phyloP scores from a whole-genome alignment of 2,113 vertebrate genomes.

The Bubalus kerabau region DNA sequence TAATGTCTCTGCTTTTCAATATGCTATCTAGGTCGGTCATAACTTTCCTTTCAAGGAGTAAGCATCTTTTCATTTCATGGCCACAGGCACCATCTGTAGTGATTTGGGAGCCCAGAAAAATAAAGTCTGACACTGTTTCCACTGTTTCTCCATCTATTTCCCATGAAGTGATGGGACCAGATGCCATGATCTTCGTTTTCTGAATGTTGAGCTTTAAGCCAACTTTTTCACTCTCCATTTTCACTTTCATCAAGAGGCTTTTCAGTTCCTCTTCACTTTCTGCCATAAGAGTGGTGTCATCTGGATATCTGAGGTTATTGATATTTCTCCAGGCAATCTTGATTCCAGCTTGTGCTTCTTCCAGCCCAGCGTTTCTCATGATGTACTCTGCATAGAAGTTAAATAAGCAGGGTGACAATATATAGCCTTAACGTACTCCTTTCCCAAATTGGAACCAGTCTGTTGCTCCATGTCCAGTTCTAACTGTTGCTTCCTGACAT shows the following conservation, averaged over 20 bases:
- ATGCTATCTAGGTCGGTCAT: background rate
- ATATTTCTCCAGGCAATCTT: background rate
- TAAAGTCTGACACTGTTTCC: background rate
- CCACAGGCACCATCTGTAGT: background rate
- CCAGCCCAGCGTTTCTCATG: background rate
- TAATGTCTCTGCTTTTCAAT: background rate
- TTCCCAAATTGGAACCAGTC: background rate
- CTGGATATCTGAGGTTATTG: background rate
- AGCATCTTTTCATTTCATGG: background rate
- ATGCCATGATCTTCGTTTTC: background rate
- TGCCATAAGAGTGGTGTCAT: background rate
- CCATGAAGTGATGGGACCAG: background rate
- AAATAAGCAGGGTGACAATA: background rate
- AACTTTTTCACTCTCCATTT: background rate
- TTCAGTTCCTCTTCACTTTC: background rate
- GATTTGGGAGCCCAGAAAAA: fast-evolving
- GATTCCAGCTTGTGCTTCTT: background rate
- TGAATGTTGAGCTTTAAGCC: background rate
- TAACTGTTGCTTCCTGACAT: background rate
- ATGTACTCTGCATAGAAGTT: background rate
- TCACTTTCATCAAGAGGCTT: background rate
- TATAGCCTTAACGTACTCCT: background rate
- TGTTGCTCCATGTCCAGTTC: background rate
- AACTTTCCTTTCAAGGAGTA: background rate
- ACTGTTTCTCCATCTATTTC: background rate